Base-by-base conservation (phyloP, 2,888 invertebrate species). In the Ariolimax columbianus region DNA sequence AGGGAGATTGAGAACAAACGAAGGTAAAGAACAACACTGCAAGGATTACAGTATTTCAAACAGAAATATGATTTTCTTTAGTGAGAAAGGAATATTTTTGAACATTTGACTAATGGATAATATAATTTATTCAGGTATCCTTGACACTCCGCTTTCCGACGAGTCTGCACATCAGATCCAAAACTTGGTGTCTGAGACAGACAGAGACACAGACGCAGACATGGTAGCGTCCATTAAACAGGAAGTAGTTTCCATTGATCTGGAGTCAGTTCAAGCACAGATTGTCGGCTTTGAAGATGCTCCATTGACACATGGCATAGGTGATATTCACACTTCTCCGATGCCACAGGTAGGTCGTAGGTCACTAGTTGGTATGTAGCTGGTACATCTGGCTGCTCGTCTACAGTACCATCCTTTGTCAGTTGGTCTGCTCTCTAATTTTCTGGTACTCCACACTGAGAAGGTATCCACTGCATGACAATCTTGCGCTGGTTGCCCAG, bases 201-300 rank as follows among this genome's bases (percentile, higher is more conserved):
- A 84, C 55, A 83, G 72, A 63, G 82, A 81, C 47, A 63, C 51
- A 47, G 84, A 82, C 11, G 55, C 66, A 33, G 86, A 84, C 38
- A 79, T 81, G 19, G 30, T 77, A 38, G 33, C 72, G 2, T n/a
- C 66, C 17, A 83, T 83, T 43, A 83, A 86, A 77, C 77, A 86
- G 51, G 77, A 84, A 70, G 83, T 83, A 3, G 77, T 68, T 26
- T 47, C 80, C 55, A 80, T 85, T 23, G 85, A 85, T n/a, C 75
- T 81, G 30, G 81, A 77, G 11, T 4, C 75, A 17, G 81, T 85
- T 17, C 85, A 75, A 36, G 72, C 80, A 9, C 85, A 85, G 68
- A 73, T 81, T n/a, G 85, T 55, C 11, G 40, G 66, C 23, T 72
- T 73, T 79, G 73, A 73, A 51, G 68, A 77, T 36, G 11, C 66